These are phyloP conservation scores for Bujurquina vittata DNA, from an alignment of 2,113 vertebrate species.

Conservation along the genomic window DNA sequence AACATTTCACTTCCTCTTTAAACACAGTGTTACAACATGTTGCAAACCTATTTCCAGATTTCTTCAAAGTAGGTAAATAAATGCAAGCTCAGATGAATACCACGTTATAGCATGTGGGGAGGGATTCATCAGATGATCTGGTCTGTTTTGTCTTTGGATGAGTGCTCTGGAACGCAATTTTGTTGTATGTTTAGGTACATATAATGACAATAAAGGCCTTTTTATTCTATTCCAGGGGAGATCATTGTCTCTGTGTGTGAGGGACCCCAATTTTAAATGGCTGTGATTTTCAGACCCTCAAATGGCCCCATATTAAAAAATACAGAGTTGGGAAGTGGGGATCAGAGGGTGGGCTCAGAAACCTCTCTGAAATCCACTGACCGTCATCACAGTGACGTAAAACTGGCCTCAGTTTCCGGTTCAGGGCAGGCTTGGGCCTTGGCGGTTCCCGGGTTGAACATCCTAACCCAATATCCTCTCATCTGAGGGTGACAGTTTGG, in stretches of 20 bases:
- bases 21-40: too few relatives aligned
- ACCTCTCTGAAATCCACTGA: background rate
- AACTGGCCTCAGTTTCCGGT: background rate
- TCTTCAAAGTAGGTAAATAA: too few relatives aligned
- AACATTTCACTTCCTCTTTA: background rate
- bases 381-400: rapidly evolving
- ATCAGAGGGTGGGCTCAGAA: background rate
- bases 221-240: background rate
- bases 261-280: background rate
- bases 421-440: background rate
- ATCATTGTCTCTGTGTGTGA: rapidly evolving
- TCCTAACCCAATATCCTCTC: background rate
- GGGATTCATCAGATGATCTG: too few relatives aligned
- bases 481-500: background rate
- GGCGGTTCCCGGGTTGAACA: background rate
- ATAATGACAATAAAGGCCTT: too few relatives aligned
- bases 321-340: background rate
- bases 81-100: too few relatives aligned
- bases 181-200: too few relatives aligned
- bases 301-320: background rate
- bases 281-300: background rate
- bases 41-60: too few relatives aligned
- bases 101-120: too few relatives aligned
- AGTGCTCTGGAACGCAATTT: too few relatives aligned
- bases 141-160: too few relatives aligned